Conservation (phyloP, 2,113 vertebrate species). For the Vidua macroura region DNA sequence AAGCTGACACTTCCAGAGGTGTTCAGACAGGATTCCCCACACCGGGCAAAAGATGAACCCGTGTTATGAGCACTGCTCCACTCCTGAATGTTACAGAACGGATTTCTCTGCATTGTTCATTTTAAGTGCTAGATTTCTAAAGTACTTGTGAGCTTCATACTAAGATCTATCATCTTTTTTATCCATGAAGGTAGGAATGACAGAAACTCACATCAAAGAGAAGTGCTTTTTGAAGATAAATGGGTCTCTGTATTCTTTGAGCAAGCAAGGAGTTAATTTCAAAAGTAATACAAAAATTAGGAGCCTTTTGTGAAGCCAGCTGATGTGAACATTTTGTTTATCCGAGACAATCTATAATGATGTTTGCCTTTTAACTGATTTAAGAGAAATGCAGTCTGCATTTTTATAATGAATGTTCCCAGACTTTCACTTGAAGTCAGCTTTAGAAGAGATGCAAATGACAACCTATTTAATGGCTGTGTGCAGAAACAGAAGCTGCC, state of each 20-base stretch:
- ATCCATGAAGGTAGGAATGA: background rate
- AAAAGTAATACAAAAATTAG: background rate
- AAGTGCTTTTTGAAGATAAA: constrained; percentile 17
- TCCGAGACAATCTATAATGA: background rate
- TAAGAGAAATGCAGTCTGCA: background rate
- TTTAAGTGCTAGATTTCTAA: background rate
- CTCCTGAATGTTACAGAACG: background rate
- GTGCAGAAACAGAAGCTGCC: background rate
- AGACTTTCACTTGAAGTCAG: constrained; percentile 5
- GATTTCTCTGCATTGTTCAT: background rate
- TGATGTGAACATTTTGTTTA: constrained; percentile 4
- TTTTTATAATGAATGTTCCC: constrained; percentile 10
- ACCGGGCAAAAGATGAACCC: background rate
- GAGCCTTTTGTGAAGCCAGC: background rate
- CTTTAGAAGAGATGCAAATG: constrained; percentile 37
- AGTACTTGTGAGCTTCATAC: background rate
- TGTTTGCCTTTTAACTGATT: background rate
- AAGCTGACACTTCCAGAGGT: constrained; percentile 5
- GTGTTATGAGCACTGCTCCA: background rate
- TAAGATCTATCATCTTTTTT: background rate
- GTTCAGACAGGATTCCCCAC: background rate
- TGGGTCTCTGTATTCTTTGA: background rate
- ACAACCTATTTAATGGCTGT: constrained; percentile 26
- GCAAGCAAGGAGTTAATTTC: background rate
- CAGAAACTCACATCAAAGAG: constrained; percentile 37